phyloP scores from a whole-genome alignment of 2,797 vertebrate genomes.

The Channa striata region DNA sequence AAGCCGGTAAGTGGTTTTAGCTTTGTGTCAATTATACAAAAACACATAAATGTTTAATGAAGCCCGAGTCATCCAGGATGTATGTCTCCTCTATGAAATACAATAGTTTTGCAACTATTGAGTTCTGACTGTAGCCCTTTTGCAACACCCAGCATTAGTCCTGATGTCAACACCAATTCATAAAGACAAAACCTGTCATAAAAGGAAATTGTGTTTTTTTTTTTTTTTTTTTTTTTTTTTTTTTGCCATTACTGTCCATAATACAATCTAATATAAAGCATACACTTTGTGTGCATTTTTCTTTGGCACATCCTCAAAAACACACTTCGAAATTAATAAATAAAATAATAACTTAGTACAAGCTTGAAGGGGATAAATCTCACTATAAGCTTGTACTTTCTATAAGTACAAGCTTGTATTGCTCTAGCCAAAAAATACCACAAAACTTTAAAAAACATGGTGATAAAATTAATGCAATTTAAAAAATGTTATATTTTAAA shows the following conservation, averaged over 20 bases:
- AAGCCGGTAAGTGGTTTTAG: conserved; percentile 7
- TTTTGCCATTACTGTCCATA: no score
- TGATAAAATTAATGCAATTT: background rate
- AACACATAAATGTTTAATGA: background rate
- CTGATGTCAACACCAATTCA: conserved; percentile 4
- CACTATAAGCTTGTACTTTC: no score
- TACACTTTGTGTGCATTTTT: no score
- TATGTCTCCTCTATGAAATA: no score
- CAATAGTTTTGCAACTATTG: background rate
- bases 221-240: no score
- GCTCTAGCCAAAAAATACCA: background rate
- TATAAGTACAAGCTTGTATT: background rate
- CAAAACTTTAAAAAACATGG: no score
- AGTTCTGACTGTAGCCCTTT: background rate
- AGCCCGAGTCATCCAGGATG: background rate
- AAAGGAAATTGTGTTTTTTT: background rate
- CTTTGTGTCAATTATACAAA: conserved; percentile 14
- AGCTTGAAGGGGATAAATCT: no score
- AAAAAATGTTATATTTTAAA: background rate
- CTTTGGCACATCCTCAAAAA: background rate
- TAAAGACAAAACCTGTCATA: background rate
- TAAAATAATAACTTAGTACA: background rate
- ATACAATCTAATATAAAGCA: no score
- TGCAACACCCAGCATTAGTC: background rate
- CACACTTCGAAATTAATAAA: no score